A percentile compares a stretch with the other conserved stretches of the same genome.
phyloP scores from a whole-genome alignment of 2,113 vertebrate genomes.

The Oryzias curvinotus region DNA sequence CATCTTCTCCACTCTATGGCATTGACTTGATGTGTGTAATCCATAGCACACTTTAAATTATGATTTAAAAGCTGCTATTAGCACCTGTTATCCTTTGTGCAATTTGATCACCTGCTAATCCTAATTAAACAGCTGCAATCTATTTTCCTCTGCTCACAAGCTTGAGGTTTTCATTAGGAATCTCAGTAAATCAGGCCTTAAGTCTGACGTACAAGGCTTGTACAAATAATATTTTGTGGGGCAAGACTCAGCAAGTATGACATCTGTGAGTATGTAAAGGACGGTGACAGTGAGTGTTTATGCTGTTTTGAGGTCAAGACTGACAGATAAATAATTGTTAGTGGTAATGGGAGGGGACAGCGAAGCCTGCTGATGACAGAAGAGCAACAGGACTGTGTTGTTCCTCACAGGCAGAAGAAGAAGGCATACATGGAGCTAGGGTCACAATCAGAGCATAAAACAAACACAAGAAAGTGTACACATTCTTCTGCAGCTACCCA shows the following conservation, averaged over 20 bases:
- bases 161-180: too few species aligned
- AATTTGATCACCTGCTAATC: too few species aligned
- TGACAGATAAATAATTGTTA: conserved; percentile 71
- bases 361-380: conserved; percentile 50
- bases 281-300: conserved; percentile 56
- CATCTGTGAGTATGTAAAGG: conserved; percentile 19
- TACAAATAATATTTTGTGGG: conserved; percentile 42
- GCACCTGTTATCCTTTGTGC: too few species aligned
- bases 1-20: too few species aligned
- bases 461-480: conserved; percentile 34
- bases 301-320: conserved; percentile 74
- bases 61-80: too few species aligned
- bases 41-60: too few species aligned
- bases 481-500: conserved; percentile 16
- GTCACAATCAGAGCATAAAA: conserved; percentile 37
- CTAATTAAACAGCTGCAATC: too few species aligned
- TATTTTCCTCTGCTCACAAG: too few species aligned
- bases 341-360: conserved; percentile 67
- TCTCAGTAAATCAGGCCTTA: conserved; percentile 12
- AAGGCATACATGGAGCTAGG: conserved; percentile 29
- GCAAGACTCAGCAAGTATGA: conserved; percentile 14
- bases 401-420: conserved; percentile 28
- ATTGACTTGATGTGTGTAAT: too few species aligned
- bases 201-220: conserved; percentile 29
- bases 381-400: conserved; percentile 33